Conservation (phyloP, 2,888 invertebrate species). For the Hirtodrosophila duncani region DNA sequence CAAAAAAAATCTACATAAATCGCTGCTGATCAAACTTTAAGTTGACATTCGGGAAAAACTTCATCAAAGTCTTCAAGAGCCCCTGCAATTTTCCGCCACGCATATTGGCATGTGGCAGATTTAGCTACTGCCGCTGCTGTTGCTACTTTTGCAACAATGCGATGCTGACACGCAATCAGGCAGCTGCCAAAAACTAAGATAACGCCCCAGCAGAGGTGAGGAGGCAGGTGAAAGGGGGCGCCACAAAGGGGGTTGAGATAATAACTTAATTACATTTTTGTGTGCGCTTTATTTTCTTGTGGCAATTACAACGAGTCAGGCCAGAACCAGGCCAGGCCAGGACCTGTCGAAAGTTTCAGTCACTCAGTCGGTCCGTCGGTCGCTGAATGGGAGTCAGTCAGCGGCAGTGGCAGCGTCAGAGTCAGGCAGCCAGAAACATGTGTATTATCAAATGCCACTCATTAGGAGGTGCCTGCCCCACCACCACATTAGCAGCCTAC, state of each 20-base stretch:
- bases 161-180: constrained; percentile 64
- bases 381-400: no score
- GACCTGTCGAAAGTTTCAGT: constrained; percentile 52
- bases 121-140: no score
- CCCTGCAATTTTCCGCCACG: constrained; percentile 21
- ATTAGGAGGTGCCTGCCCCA: constrained; percentile 34
- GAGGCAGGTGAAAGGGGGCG: neutral
- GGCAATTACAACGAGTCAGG: constrained; percentile 54
- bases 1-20: constrained; percentile 1
- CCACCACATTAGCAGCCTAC: no score
- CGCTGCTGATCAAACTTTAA: neutral
- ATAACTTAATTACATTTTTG: constrained; percentile 69
- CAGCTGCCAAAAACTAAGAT: constrained; percentile 53
- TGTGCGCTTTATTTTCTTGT: constrained; percentile 35
- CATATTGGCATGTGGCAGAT: no score
- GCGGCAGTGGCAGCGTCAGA: neutral
- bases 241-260: constrained; percentile 42
- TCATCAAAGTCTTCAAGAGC: constrained; percentile 12
- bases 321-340: constrained; percentile 31
- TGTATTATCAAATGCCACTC: constrained; percentile 69
- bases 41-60: constrained; percentile 6
- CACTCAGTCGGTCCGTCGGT: constrained; percentile 9
- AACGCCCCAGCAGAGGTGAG: constrained; percentile 3
- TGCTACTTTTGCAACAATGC: no score
- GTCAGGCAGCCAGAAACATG: constrained; percentile 41